phyloP scores from a whole-genome alignment of 2,888 invertebrate genomes.

The Agriotes lineatus region DNA sequence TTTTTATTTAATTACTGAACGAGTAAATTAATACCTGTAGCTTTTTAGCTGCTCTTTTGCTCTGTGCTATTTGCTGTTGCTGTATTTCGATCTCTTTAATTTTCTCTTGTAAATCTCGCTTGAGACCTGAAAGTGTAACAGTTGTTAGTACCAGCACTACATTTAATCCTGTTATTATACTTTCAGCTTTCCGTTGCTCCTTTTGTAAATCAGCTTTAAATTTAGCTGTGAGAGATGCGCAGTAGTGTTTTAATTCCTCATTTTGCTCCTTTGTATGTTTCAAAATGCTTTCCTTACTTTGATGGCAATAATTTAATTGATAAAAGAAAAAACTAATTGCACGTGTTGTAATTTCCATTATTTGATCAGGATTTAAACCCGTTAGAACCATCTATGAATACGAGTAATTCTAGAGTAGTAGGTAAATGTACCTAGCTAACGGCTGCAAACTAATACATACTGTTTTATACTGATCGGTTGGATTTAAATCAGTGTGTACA shows the following conservation, averaged over 20 bases:
- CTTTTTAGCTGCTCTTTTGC: slow-evolving; percentile 6
- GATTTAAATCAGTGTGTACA: slow-evolving; percentile 69
- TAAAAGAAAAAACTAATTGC: slow-evolving; percentile 61
- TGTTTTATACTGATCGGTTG: slow-evolving; percentile 69
- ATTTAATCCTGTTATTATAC: slow-evolving; percentile 7
- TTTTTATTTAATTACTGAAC: too few species aligned
- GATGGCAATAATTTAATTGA: slow-evolving; percentile 45
- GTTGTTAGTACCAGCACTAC: not conserved
- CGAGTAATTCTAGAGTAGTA: too few species aligned
- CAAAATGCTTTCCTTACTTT: slow-evolving; percentile 43
- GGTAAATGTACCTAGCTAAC: too few species aligned
- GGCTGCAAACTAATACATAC: slow-evolving; percentile 60
- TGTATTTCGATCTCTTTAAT: slow-evolving; percentile 7
- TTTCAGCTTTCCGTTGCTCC: slow-evolving; percentile 18
- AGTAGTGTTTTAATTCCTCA: slow-evolving; percentile 39
- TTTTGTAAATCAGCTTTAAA: slow-evolving; percentile 43
- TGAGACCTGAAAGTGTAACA: not conserved
- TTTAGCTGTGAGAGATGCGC: slow-evolving; percentile 31
- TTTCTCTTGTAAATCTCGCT: slow-evolving; percentile 5
- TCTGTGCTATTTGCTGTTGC: slow-evolving; percentile 8
- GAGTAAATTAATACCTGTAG: not conserved
- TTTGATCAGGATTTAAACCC: slow-evolving; percentile 69
- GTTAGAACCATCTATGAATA: slow-evolving; percentile 55
- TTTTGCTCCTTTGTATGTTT: slow-evolving; percentile 38
- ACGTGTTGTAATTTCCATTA: slow-evolving; percentile 70